Conservation (phyloP, 2,113 vertebrate genomes). For the Protomyctophum bolini region DNA sequence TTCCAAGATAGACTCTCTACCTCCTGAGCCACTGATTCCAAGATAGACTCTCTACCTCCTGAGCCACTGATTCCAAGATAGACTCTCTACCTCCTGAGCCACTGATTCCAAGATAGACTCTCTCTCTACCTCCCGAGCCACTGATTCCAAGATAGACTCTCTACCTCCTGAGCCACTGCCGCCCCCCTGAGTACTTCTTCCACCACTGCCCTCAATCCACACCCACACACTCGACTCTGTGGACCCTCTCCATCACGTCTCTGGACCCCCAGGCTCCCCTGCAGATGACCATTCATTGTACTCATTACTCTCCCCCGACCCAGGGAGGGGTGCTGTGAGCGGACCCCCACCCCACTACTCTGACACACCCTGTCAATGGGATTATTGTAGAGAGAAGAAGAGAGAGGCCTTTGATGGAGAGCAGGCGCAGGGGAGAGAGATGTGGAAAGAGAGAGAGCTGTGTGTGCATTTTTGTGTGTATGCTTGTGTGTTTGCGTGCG, state of each 20-base stretch:
- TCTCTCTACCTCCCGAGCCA: no score
- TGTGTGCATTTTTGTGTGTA: neutral
- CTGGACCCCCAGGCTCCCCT: conserved; percentile 16
- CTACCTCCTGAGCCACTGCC: neutral
- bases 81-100: no score
- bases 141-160: neutral
- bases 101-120: no score
- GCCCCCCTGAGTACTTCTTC: neutral
- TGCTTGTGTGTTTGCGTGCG: neutral
- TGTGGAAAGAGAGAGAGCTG: neutral
- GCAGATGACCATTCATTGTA: conserved; percentile 18
- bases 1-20: no score
- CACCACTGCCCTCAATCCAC: neutral
- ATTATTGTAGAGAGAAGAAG: conserved; percentile 15
- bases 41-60: no score
- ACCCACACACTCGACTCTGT: neutral
- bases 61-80: no score
- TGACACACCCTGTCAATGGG: conserved; percentile 38
- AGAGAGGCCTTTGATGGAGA: conserved; percentile 3
- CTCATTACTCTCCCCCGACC: neutral
- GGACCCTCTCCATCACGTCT: conserved; percentile 26
- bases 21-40: no score
- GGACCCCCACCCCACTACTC: conserved; percentile 20
- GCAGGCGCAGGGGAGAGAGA: neutral
- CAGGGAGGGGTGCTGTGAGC: conserved; percentile 18